Evolutionary conservation across 2,888 invertebrate species (phyloP).

Genomic region (Drosophila meridiana): DNA sequence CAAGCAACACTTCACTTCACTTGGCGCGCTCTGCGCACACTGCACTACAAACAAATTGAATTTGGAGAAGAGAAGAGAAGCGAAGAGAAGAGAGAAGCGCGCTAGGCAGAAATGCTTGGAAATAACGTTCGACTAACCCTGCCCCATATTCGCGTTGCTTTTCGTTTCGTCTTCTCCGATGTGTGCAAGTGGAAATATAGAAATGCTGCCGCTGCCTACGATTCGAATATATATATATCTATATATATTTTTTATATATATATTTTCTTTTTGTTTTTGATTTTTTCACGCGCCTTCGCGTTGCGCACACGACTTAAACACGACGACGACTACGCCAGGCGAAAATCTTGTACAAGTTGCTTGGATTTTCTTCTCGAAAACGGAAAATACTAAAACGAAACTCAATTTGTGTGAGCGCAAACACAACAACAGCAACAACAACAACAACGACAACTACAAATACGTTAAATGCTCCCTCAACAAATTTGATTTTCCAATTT

Average conservation of each 20-base stretch:
- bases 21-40: slow-evolving; percentile 10
- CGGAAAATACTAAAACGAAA: slow-evolving; percentile 43
- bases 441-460: slow-evolving; percentile 31
- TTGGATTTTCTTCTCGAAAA: slow-evolving; percentile 60
- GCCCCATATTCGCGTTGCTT: slow-evolving; percentile 82
- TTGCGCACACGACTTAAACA: slow-evolving; percentile 82
- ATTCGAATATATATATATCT: slow-evolving; percentile 45
- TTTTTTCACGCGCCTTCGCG: slow-evolving; percentile 78
- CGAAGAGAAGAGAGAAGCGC: neutral
- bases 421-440: slow-evolving; percentile 58
- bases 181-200: slow-evolving; percentile 61
- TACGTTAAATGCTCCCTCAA: slow-evolving; percentile 63
- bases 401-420: slow-evolving; percentile 70
- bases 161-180: slow-evolving; percentile 21
- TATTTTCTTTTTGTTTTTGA: slow-evolving; percentile 34
- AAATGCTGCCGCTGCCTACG: slow-evolving; percentile 39
- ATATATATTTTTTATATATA: slow-evolving; percentile 27
- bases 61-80: neutral
- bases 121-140: slow-evolving; percentile 84
- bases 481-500: slow-evolving; percentile 49
- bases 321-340: slow-evolving; percentile 75
- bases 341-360: slow-evolving; percentile 67
- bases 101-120: slow-evolving; percentile 17
- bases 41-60: slow-evolving; percentile 26
- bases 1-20: slow-evolving; percentile 40